Evolutionary conservation across 2,888 invertebrate genomes (phyloP).

Genomic region (Alloplasta piceator): DNA sequence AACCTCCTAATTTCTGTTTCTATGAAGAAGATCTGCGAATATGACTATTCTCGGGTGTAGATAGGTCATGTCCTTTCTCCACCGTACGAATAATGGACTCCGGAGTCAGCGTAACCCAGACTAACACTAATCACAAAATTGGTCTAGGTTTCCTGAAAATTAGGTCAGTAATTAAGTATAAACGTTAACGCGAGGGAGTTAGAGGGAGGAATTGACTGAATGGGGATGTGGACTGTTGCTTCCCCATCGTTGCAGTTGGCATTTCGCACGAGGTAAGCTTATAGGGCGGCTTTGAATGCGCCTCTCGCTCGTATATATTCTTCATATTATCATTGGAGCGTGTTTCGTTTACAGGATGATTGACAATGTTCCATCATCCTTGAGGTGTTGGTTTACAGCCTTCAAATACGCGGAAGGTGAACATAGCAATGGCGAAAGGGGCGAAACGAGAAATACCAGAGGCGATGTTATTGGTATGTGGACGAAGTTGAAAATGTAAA

Average conservation of each 20-base stretch:
- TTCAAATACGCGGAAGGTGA: constrained; percentile 5
- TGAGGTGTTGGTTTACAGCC: neutral
- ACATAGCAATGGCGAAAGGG: neutral
- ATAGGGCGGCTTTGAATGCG: constrained; percentile 43
- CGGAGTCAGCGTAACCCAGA: too few relatives aligned
- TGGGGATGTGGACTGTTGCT: constrained; percentile 11
- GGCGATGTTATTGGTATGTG: neutral
- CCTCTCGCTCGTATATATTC: neutral
- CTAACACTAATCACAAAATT: too few relatives aligned
- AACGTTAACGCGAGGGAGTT: neutral
- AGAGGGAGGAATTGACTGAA: neutral
- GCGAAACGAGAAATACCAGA: neutral
- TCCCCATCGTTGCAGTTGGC: constrained; percentile 24
- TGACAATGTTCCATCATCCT: neutral
- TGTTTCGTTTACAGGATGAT: neutral
- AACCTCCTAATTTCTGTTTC: too few relatives aligned
- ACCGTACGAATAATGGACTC: too few relatives aligned
- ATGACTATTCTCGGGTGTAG: too few relatives aligned
- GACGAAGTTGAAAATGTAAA: constrained; percentile 67
- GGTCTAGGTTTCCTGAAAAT: neutral
- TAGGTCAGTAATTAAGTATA: neutral
- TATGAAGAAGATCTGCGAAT: too few relatives aligned
- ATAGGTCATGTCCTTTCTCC: too few relatives aligned
- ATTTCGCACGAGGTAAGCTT: constrained; percentile 61
- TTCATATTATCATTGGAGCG: too few relatives aligned